A percentile compares a stretch with the other conserved stretches of the same genome.
Evolutionary conservation across 2,113 vertebrate species (phyloP).

Genomic region (Triplophysa tibetana): DNA sequence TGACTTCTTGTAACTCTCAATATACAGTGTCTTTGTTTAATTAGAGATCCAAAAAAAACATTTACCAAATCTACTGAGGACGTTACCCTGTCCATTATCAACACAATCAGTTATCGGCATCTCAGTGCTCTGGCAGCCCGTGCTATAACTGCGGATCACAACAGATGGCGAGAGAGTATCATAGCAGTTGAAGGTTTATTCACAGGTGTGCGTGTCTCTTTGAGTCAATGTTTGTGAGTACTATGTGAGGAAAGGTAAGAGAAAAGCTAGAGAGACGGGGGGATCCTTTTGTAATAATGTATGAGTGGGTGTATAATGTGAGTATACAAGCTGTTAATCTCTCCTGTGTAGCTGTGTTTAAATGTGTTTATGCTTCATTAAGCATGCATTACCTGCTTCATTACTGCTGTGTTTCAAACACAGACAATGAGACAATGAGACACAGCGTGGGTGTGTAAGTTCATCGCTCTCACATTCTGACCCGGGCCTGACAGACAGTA

Average conservation of each 20-base stretch:
- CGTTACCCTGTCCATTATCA: conserved; percentile 15
- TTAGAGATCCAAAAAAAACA: not conserved
- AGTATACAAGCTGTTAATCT: conserved; percentile 35
- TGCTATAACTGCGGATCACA: not conserved
- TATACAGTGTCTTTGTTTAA: no score
- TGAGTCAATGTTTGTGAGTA: not conserved
- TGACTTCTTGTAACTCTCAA: not conserved
- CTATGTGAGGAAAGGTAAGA: conserved; percentile 9
- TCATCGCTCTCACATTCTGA: not conserved
- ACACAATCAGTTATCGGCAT: not conserved
- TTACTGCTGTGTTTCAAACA: conserved; percentile 38
- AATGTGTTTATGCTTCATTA: conserved; percentile 38
- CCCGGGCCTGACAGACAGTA: not conserved
- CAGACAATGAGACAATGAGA: conserved; percentile 1
- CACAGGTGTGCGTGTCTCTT: conserved; percentile 36
- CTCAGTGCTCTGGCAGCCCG: not conserved
- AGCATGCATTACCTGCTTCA: conserved; percentile 42
- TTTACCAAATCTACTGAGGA: not conserved
- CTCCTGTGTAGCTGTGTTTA: conserved; percentile 37
- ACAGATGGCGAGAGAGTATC: conserved; percentile 42
- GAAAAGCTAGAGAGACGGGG: conserved; percentile 2
- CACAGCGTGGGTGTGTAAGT: not conserved
- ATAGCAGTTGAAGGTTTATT: conserved; percentile 38
- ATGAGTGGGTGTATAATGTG: conserved; percentile 37
- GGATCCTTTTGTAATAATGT: conserved; percentile 27